Conservation (phyloP, 2,797 vertebrate genomes). For the Premnoplex brunnescens region DNA sequence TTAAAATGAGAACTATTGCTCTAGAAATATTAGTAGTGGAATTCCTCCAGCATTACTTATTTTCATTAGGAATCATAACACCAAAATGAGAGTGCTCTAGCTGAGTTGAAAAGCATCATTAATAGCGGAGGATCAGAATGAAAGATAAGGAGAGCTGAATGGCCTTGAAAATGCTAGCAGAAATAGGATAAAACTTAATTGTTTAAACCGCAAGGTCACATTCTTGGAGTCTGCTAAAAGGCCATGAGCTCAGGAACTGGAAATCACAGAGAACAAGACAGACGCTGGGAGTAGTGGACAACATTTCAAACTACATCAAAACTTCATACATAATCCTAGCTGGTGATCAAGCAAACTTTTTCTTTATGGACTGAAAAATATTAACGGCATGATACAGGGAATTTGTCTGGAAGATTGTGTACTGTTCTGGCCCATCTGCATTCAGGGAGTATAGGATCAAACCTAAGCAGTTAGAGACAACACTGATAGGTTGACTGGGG, state of each 20-base stretch:
- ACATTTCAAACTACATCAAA: not conserved
- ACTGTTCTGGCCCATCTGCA: not conserved
- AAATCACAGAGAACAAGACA: not conserved
- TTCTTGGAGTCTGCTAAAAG: not conserved
- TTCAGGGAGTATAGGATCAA: not conserved
- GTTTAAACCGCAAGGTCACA: not conserved
- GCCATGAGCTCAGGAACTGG: not conserved
- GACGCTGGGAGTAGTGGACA: not conserved
- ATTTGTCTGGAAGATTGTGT: not conserved
- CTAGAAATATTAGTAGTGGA: not conserved
- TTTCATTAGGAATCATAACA: not conserved
- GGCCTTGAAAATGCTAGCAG: not conserved
- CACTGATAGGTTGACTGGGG: not conserved
- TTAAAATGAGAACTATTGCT: slow-evolving; percentile 3
- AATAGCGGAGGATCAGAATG: not conserved
- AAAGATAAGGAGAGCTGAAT: not conserved
- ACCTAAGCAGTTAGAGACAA: not conserved
- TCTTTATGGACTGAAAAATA: not conserved
- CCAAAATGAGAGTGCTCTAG: not conserved
- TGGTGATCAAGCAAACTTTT: not conserved
- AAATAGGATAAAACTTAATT: not conserved
- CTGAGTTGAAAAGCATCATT: not conserved
- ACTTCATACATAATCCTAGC: not conserved
- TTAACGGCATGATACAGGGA: not conserved
- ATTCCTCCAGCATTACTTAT: not conserved